Conservation (phyloP, 2,888 invertebrate species). For the Aquatica leii region DNA sequence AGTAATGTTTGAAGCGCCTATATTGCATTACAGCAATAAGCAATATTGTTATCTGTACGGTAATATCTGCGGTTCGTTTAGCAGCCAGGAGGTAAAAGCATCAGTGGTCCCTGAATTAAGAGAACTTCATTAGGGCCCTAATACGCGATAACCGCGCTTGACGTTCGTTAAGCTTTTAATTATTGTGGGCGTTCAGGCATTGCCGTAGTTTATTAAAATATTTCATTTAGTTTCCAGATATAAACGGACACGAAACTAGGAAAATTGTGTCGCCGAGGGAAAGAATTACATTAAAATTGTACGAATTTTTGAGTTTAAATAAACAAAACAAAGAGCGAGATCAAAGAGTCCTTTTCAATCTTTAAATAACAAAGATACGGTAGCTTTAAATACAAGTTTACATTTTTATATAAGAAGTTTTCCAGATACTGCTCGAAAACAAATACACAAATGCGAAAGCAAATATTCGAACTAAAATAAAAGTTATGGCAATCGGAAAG, state of each 20-base stretch:
- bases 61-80: conserved; percentile 29
- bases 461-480: conserved; percentile 42
- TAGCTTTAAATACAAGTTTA: conserved; percentile 50
- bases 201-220: conserved; percentile 55
- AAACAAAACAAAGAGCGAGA: conserved; percentile 37
- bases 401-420: conserved; percentile 53
- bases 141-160: conserved; percentile 50
- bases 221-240: conserved; percentile 43
- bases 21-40: conserved; percentile 17
- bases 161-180: conserved; percentile 55
- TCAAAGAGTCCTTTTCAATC: conserved; percentile 51
- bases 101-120: conserved; percentile 49
- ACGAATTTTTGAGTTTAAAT: background rate
- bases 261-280: conserved; percentile 8
- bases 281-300: background rate
- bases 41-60: conserved; percentile 30
- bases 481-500: conserved; percentile 39
- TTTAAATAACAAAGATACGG: conserved; percentile 46
- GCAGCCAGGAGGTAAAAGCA: conserved; percentile 22
- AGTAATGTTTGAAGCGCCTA: background rate
- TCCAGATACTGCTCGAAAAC: conserved; percentile 56
- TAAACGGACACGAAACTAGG: conserved; percentile 31
- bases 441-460: conserved; percentile 51
- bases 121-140: conserved; percentile 54
- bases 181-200: conserved; percentile 51